These are phyloP conservation scores for Ophion costatus DNA, from an alignment of 2,888 invertebrate genomes.

Conservation along the genomic window DNA sequence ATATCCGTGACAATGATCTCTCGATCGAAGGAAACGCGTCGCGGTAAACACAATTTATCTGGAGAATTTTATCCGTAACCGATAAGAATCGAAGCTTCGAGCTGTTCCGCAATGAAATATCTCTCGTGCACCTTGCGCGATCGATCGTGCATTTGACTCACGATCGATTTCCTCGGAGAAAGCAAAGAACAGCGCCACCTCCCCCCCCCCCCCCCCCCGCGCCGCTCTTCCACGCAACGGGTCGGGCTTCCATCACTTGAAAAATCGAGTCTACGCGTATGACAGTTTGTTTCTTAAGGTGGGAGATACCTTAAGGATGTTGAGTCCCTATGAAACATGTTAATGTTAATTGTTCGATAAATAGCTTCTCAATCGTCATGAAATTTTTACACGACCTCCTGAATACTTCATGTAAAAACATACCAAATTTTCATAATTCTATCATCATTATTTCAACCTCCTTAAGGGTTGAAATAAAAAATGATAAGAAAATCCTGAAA, in stretches of 20 bases:
- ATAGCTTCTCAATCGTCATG: too few relatives aligned
- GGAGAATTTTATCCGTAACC: background rate
- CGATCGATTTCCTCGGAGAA: constrained; percentile 38
- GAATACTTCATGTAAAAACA: too few relatives aligned
- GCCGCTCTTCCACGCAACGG: background rate
- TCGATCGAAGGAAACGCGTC: background rate
- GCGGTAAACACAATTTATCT: background rate
- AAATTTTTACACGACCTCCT: too few relatives aligned
- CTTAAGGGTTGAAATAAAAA: too few relatives aligned
- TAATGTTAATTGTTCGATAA: too few relatives aligned
- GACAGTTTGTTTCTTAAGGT: background rate
- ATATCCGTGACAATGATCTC: background rate
- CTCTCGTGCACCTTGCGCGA: constrained; percentile 6
- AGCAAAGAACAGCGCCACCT: constrained; percentile 13
- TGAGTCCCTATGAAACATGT: too few relatives aligned
- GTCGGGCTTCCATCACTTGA: too few relatives aligned
- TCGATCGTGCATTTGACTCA: constrained; percentile 8
- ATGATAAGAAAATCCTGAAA: too few relatives aligned
- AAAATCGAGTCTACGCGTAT: background rate
- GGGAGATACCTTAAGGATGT: too few relatives aligned
- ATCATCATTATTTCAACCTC: too few relatives aligned
- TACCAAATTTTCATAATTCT: too few relatives aligned
- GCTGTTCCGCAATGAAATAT: constrained; percentile 11
- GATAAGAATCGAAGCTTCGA: background rate
- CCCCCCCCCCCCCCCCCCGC: too few relatives aligned